These are phyloP conservation scores for Polypedilum vanderplanki DNA, from an alignment of 1,140 invertebrate species.

Conservation along the genomic window DNA sequence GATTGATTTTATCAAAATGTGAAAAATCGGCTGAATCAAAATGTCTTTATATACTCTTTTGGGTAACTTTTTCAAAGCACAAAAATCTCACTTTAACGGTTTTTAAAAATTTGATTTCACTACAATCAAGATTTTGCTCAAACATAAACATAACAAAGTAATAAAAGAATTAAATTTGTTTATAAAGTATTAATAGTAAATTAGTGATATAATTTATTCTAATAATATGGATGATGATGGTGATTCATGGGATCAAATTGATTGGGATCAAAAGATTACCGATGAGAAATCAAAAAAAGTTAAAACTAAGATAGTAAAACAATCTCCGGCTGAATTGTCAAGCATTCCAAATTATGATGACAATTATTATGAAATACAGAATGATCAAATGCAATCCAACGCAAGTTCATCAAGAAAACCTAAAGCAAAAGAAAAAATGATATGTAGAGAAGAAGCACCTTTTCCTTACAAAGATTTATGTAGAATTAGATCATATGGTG, in stretches of 20 bases:
- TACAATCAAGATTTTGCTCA: neutral
- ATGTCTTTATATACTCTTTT: too few relatives aligned
- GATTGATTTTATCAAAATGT: too few relatives aligned
- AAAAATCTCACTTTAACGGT: neutral
- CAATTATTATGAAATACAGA: neutral
- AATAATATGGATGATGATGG: neutral
- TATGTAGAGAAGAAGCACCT: neutral
- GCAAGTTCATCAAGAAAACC: neutral
- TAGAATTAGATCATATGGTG: neutral
- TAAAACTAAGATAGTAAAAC: neutral
- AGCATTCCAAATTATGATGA: neutral
- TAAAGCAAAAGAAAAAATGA: neutral
- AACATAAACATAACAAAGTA: too few relatives aligned
- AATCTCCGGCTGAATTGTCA: neutral
- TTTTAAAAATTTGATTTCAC: neutral
- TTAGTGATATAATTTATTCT: neutral
- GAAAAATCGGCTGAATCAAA: too few relatives aligned
- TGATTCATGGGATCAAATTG: slow-evolving; percentile 8
- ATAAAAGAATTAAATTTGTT: neutral
- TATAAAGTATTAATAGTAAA: neutral
- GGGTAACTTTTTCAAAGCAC: too few relatives aligned
- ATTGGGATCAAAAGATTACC: neutral
- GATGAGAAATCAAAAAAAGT: neutral
- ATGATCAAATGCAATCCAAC: neutral
- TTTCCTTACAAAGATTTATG: neutral